Conservation (phyloP, 2,113 vertebrate species). For the Oxygymnocypris stewartii region DNA sequence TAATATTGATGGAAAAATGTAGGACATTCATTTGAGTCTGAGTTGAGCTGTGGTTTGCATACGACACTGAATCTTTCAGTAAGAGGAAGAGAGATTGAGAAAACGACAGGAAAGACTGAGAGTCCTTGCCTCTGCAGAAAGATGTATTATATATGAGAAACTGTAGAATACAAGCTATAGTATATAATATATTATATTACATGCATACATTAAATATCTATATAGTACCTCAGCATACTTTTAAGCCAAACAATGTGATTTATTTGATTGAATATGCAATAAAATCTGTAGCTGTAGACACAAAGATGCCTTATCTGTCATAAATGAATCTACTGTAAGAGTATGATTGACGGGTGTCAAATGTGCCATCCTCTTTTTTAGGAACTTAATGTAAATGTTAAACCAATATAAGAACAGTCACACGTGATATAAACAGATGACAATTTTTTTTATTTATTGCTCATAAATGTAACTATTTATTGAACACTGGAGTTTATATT, state of each 20-base stretch:
- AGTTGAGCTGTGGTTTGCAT: conserved; percentile 21
- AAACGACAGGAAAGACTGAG: no score
- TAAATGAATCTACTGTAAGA: neutral
- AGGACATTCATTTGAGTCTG: neutral
- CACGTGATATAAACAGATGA: neutral
- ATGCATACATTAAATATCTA: neutral
- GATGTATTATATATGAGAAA: conserved; percentile 12
- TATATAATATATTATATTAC: conserved; percentile 13
- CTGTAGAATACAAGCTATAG: neutral
- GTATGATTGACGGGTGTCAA: conserved; percentile 2
- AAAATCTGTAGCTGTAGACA: neutral
- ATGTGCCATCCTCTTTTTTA: neutral
- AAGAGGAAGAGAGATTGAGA: conserved; percentile 8
- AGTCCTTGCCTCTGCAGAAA: conserved; percentile 10
- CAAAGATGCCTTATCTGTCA: neutral
- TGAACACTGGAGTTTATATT: neutral
- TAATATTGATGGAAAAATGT: conserved; percentile 36
- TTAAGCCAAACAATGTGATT: neutral
- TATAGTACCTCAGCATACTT: neutral
- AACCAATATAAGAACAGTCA: neutral
- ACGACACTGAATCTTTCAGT: conserved; percentile 20
- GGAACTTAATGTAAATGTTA: neutral
- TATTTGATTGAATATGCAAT: neutral
- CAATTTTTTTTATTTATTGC: neutral
- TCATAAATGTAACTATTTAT: neutral